Evolutionary conservation across 2,888 invertebrate species (phyloP), one percentile per base, ranked within the genome.

Genomic region (Lasioglossum lativentre): DNA sequence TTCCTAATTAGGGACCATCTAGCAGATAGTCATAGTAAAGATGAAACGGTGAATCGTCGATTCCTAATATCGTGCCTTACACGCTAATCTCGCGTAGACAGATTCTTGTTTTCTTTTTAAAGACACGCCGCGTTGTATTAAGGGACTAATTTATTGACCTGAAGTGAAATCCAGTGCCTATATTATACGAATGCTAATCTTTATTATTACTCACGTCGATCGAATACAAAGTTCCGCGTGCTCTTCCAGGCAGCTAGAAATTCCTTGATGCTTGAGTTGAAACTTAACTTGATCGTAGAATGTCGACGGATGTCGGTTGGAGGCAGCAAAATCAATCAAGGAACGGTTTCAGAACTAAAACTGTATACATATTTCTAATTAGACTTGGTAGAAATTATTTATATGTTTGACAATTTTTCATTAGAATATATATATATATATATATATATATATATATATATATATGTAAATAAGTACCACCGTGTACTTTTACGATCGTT

Each of bases 1-100:
- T 93, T 94, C 93, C 94, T 93, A 91, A 92, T 91, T 94, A 94
- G 94, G 94, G 94, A 94, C 94, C 94, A 94, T 86, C 85, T 94
- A 94, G 93, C 83, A 86, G 86, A 87, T 93, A 94, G 89, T 89
- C 86, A 77, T 83, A 85, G 74, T 84, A 87, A 89, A 42, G 78
- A 80, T 85, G 89, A 88, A 90, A 80, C 70, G 80, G 71, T 83
- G 85, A 81, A 85, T 80, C 75, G 75, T 73, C 76, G 42, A 83
- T 80, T 87, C 86, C 82, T 86, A 80, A 66, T 82, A 45, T 78
- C 76, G 90, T 90, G 90, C 86, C 86, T 89, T 89, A 84, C 81
- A 81, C 70, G 77, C 59, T 76, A 40, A 56, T 86, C 47, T 72
- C 80, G 77, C 40, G 74, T 87, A 80, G 75, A 78, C 59, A 72